These are phyloP conservation scores for Xiphophorus maculatus DNA, from an alignment of 2,113 vertebrate species.

Conservation along the genomic window DNA sequence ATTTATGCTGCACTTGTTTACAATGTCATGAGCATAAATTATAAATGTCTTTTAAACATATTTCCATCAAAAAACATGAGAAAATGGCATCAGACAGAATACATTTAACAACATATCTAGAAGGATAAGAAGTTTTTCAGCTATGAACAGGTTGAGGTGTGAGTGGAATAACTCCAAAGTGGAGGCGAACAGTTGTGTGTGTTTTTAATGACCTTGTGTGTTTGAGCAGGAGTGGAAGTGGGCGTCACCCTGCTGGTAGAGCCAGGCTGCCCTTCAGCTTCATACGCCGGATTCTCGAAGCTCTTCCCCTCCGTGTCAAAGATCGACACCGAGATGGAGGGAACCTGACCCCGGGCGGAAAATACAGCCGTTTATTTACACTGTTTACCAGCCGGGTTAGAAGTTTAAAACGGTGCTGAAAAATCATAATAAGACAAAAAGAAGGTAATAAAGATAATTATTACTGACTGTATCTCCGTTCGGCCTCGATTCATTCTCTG, in stretches of 20 bases:
- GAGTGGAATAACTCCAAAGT: conserved; percentile 12
- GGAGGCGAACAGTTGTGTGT: not conserved
- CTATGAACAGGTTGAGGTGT: not conserved
- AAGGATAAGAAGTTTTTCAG: not conserved
- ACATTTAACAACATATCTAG: not conserved
- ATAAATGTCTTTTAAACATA: not conserved
- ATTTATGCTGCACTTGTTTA: not conserved
- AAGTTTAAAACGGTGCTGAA: not conserved
- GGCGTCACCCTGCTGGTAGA: not conserved
- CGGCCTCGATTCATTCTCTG: not conserved
- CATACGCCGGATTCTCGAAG: conserved; percentile 74
- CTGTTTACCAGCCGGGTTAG: not conserved
- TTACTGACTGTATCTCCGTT: conserved; percentile 40
- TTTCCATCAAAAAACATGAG: not conserved
- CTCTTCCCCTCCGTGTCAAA: conserved; percentile 28
- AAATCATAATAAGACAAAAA: not conserved
- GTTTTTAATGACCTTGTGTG: conserved; percentile 49
- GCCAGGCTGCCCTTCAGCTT: not conserved
- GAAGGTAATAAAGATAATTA: not conserved
- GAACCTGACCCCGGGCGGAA: conserved; percentile 52
- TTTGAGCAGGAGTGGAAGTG: conserved; percentile 17
- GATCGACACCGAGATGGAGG: conserved; percentile 50
- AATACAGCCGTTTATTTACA: not conserved
- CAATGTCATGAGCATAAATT: no score
- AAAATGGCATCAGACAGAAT: no score